Evolutionary conservation across 2,113 vertebrate species (phyloP).

Genomic region (Synodontis membranacea): DNA sequence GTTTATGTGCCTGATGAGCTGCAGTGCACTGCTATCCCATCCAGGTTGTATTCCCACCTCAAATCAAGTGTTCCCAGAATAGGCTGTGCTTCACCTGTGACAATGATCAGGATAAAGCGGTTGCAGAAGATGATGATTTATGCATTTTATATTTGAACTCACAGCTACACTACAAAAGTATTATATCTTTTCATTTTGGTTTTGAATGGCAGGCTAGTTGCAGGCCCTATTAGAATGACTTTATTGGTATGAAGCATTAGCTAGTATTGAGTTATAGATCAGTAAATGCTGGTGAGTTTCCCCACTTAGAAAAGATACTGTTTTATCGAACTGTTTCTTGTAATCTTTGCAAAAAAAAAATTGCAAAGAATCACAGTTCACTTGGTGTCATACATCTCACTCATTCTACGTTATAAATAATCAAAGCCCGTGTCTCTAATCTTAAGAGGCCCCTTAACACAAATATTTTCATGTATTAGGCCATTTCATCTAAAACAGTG

Average conservation of each 20-base stretch:
- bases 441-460: conserved; percentile 60
- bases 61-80: background rate
- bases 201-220: conserved; percentile 25
- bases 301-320: conserved; percentile 27
- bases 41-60: background rate
- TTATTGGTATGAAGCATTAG: conserved; percentile 30
- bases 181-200: background rate
- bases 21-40: background rate
- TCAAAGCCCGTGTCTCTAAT: conserved; percentile 71
- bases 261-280: conserved; percentile 44
- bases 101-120: background rate
- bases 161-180: background rate
- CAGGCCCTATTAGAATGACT: conserved; percentile 10
- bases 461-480: conserved; percentile 30
- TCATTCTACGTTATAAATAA: conserved; percentile 65
- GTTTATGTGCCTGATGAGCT: background rate
- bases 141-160: background rate
- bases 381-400: conserved; percentile 66
- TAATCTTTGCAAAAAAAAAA: background rate
- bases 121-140: background rate
- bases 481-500: conserved; percentile 59
- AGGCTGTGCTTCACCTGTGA: background rate
- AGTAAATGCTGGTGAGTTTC: conserved; percentile 31
- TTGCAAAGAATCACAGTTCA: conserved; percentile 45
- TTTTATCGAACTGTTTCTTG: conserved; percentile 31